Conservation (phyloP, 1,140 invertebrate genomes). For the Microplitis mediator region DNA sequence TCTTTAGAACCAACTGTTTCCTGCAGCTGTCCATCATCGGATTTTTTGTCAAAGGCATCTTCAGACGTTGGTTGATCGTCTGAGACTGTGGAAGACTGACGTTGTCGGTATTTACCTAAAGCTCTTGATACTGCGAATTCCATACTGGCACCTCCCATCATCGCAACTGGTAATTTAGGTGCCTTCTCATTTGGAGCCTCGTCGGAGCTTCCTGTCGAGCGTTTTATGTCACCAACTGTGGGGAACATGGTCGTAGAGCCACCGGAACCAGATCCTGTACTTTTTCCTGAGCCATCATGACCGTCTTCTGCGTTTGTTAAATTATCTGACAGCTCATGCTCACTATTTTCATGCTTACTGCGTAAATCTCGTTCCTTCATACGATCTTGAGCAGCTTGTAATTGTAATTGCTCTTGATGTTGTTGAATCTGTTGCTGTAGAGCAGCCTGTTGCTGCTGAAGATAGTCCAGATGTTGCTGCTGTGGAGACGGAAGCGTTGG, state of each 20-base stretch:
- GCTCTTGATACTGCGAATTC: conserved; percentile 85
- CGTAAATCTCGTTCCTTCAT: conserved; percentile 49
- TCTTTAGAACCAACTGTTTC: conserved; percentile 49
- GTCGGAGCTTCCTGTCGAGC: conserved; percentile 59
- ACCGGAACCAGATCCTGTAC: conserved; percentile 65
- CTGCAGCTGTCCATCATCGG: conserved; percentile 39
- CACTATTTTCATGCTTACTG: conserved; percentile 41
- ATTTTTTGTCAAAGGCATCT: conserved; percentile 60
- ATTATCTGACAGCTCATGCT: conserved; percentile 64
- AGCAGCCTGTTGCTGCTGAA: conserved; percentile 45
- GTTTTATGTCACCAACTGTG: conserved; percentile 75
- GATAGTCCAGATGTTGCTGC: conserved; percentile 35
- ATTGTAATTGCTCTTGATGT: conserved; percentile 49
- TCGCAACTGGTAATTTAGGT: conserved; percentile 64
- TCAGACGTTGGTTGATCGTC: conserved; percentile 68
- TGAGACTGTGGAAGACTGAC: conserved; percentile 73
- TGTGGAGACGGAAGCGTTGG: background rate
- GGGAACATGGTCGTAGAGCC: conserved; percentile 71
- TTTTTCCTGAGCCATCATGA: conserved; percentile 64
- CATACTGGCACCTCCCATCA: conserved; percentile 70
- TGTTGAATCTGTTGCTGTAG: conserved; percentile 57
- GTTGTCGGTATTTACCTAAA: conserved; percentile 79
- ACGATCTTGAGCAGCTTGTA: conserved; percentile 49
- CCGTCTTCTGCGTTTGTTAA: conserved; percentile 63
- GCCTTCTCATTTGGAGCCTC: conserved; percentile 62